Conservation (phyloP, 2,888 invertebrate genomes). For the Sminthurinus aureus region DNA sequence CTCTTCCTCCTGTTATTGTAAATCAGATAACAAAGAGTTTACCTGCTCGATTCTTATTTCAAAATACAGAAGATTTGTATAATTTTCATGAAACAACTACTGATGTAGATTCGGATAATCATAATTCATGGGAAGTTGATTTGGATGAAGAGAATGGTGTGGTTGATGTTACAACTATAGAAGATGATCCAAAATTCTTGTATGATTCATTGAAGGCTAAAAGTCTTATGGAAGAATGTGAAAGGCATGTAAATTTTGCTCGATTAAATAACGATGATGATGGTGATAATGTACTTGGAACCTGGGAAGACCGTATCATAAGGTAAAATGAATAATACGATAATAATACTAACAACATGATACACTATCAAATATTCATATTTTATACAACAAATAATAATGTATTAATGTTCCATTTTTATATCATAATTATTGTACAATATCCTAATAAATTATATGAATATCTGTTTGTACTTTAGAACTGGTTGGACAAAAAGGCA, state of each 20-base stretch:
- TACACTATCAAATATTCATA: not conserved
- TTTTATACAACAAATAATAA: not conserved
- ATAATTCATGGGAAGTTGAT: conserved; percentile 12
- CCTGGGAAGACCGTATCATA: conserved; percentile 75
- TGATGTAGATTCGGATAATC: not conserved
- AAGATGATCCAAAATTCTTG: conserved; percentile 64
- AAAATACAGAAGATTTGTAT: conserved; percentile 25
- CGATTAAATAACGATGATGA: conserved; percentile 63
- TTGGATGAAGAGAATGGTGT: conserved; percentile 58
- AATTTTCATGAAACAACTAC: conserved; percentile 7
- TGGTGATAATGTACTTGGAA: conserved; percentile 64
- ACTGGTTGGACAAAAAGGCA: conserved; percentile 73
- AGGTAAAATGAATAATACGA: conserved; percentile 67
- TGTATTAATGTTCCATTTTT: too few species aligned
- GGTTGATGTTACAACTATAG: conserved; percentile 66
- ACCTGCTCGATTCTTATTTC: conserved; percentile 24
- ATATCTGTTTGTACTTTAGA: conserved; percentile 64
- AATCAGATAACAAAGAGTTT: conserved; percentile 28
- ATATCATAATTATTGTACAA: too few species aligned
- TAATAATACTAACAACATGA: not conserved
- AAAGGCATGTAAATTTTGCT: conserved; percentile 71
- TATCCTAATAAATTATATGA: too few species aligned
- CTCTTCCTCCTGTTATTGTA: conserved; percentile 13
- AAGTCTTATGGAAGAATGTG: conserved; percentile 76
- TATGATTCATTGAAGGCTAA: conserved; percentile 71